Evolutionary conservation across 2,797 vertebrate genomes (phyloP), one percentile per base, ranked within the genome.

Genomic region (Microtus obscurus): DNA sequence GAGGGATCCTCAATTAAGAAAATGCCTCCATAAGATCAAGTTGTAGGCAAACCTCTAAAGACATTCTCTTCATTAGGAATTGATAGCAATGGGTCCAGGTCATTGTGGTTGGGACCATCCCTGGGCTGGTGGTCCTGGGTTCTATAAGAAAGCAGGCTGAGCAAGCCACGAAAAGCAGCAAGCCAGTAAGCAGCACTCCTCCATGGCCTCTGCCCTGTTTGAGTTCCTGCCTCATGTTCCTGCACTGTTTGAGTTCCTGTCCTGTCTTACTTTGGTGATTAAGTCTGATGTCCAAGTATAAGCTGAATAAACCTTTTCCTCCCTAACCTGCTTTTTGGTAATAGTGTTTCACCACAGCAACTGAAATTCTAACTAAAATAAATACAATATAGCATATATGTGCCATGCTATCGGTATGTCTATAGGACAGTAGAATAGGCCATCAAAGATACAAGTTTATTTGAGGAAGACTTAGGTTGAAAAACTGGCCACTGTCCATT

Each of bases 401-500:
- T 45, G 11, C 2, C 67, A 43, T 13, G 13, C 14, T 74, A 1
- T 59, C 1, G 0, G n/a, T 27, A 3, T 88, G 81, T 85, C 67
- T 93, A 59, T 12, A 79, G 89, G 93, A 96, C 94, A 96, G 29
- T 65, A 77, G 43, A 76, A 65, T 34, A 89, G 27, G 77, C 80
- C 87, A 94, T 91, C 23, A 69, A 93, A 96, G 95, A 69, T 9
- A 16, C 90, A 95, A 93, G 82, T 13, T 91, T 79, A 82, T 95
- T 79, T 92, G 61, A 95, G 63, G 95, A 34, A 31, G 71, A 7
- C 0, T 77, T 40, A 45, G 92, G 90, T 91, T 77, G 81, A 93
- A 94, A 97, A 97, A 96, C 43, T 87, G 82, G 59, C 88, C 76
- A 91, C 87, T 96, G 88, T 91, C 94, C 80, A 90, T 88, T 95